Percentiles rank a stretch among this genome's conserved stretches.
Evolutionary conservation across 2,888 invertebrate species (phyloP).

Genomic region (Agapetus fuscipes): DNA sequence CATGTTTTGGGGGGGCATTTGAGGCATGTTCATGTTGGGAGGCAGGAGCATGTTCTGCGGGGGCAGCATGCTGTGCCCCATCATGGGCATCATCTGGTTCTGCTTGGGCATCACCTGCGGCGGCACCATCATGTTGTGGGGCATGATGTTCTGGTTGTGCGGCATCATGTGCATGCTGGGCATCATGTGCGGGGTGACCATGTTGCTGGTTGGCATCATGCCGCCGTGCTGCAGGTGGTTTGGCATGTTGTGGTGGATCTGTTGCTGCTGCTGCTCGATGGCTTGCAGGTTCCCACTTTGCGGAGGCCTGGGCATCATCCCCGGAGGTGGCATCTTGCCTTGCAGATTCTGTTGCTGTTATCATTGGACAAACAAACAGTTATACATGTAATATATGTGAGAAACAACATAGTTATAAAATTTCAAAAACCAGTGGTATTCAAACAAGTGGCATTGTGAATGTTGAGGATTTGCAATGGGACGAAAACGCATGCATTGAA

Average conservation of each 20-base stretch:
- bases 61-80: conserved; percentile 4
- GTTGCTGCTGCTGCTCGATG: conserved; percentile 14
- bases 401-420: too few species aligned
- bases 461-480: too few species aligned
- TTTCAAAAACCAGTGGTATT: too few species aligned
- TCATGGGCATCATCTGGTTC: conserved; percentile 21
- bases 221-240: not conserved
- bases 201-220: not conserved
- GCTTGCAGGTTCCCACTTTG: conserved; percentile 10
- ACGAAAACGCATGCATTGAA: too few species aligned
- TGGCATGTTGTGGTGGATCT: not conserved
- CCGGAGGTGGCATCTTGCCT: not conserved
- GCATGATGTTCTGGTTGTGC: conserved; percentile 14
- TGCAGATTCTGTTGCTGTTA: not conserved
- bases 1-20: not conserved
- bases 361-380: too few species aligned
- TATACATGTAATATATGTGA: too few species aligned
- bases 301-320: conserved; percentile 2
- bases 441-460: too few species aligned
- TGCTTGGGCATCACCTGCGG: conserved; percentile 23
- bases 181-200: conserved; percentile 5
- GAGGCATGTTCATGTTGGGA: not conserved
- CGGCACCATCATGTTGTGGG: too few species aligned
- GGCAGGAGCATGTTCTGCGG: conserved; percentile 14
- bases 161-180: conserved; percentile 15